Base-by-base conservation (phyloP, 2,113 vertebrate species). In the Zosterops hypoxanthus region DNA sequence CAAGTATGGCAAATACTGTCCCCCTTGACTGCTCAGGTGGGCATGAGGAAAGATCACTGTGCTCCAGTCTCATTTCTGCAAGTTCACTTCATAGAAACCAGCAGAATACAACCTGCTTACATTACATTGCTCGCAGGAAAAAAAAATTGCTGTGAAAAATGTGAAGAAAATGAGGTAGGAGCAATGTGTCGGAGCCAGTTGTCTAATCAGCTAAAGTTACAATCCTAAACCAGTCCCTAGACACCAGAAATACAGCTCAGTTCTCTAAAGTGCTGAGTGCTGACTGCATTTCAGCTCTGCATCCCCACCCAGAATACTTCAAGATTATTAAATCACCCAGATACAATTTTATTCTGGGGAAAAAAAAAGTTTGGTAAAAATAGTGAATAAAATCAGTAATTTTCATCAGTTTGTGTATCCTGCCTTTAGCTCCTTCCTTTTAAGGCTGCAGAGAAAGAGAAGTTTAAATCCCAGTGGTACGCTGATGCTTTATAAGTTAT, bases 361-460 rank as follows among this genome's bases (percentile, higher is more conserved):
- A n/a, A 93, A 49, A 86, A 59, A 93, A 89, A 87, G 15, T 13
- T 33, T 50, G 34, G 60, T 86, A 90, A 93, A 94, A 93, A 88
- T 88, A 91, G 75, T 70, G 52, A 95, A 68, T 60, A 92, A 96
- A 93, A 93, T 78, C 68, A 71, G 68, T 75, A 86, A 68, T 90
- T 88, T 95, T 94, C 90, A 95, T 71, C 92, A 49, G 64, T 83
- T 73, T 95, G 82, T 93, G 76, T 90, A 92, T 71, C 76, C 88
- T 93, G 79, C 70, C 80, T 84, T 88, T 64, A 79, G 72, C 57
- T 87, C 86, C 95, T 96, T 96, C 88, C 92, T 95, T 94, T 93
- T 93, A 96, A 95, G 88, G 85, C 39, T 81, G 47, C 42, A 75
- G 64, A 91, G 42, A 49, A 73, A 64, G 52, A 75, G 33, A 78